Evolutionary conservation across 2,888 invertebrate genomes (phyloP).

Genomic region (Trichogramma evanescens): DNA sequence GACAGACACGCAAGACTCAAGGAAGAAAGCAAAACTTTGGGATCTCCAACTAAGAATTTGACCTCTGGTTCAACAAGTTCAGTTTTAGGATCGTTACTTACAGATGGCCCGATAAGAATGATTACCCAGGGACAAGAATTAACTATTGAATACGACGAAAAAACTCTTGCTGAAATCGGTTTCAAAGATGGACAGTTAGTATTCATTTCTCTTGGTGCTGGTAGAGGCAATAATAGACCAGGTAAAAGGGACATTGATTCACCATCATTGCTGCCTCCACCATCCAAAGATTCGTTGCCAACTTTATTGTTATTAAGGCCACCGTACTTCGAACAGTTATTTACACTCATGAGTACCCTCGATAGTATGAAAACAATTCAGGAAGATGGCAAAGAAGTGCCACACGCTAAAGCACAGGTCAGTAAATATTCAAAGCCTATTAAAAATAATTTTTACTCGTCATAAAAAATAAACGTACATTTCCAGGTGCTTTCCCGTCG

Average conservation of each 20-base stretch:
- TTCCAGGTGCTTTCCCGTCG: slow-evolving; percentile 63
- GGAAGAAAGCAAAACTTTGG: slow-evolving; percentile 29
- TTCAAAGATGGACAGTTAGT: slow-evolving; percentile 92
- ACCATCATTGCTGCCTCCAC: slow-evolving; percentile 79
- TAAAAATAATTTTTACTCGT: background rate
- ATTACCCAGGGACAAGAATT: slow-evolving; percentile 91
- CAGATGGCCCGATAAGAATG: slow-evolving; percentile 81
- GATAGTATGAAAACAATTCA: slow-evolving; percentile 78
- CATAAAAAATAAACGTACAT: background rate
- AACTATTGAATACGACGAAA: slow-evolving; percentile 86
- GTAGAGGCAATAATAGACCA: slow-evolving; percentile 53
- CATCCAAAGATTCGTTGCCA: slow-evolving; percentile 78
- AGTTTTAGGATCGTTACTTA: slow-evolving; percentile 62
- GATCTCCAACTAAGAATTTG: slow-evolving; percentile 20
- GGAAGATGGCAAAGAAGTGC: slow-evolving; percentile 62
- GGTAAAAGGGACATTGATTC: slow-evolving; percentile 66
- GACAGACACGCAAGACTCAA: slow-evolving; percentile 39
- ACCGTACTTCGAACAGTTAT: slow-evolving; percentile 84
- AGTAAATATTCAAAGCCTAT: background rate
- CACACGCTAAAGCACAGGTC: slow-evolving; percentile 82
- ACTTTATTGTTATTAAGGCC: slow-evolving; percentile 77
- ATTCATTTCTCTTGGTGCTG: slow-evolving; percentile 83
- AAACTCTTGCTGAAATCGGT: slow-evolving; percentile 80
- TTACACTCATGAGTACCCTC: slow-evolving; percentile 82
- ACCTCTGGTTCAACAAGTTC: slow-evolving; percentile 46